Base-by-base conservation (phyloP, 2,113 vertebrate genomes). In the Eulemur rufifrons region DNA sequence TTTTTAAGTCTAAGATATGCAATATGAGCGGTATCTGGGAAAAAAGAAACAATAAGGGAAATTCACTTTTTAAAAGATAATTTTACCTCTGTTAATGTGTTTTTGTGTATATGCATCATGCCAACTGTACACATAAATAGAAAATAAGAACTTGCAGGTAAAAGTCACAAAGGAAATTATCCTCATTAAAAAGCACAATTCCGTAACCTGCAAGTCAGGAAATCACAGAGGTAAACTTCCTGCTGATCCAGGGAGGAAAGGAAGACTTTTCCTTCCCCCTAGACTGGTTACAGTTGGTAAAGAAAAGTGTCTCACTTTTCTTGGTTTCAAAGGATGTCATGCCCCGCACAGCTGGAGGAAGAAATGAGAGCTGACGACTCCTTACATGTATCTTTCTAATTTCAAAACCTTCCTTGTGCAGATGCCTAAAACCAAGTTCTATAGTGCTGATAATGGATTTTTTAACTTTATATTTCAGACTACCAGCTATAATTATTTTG, bases 81-180 rank as follows among this genome's bases (percentile, higher is more conserved):
- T 54, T 52, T 91, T 78, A 78, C 83, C 13, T 84, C 59, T 86
- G 73, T 78, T 82, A 89, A 52, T 61, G n/a, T 63, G 13, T 42
- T 87, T 95, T 59, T 11, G 6, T 83, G 25, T 71, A 68, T 42
- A 68, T 54, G 39, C 8, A 25, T 77, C 39, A 71, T 86, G 29
- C 37, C 73, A 93, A 85, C 8, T 93, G 27, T 39, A 88, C 29
- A 66, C 66, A 80, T 73, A 61, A 88, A 83, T 0, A 88, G 74
- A 76, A 95, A 95, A 91, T 73, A 96, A 68, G 29, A 74, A 89
- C n/a, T 64, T 64, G 52, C 0, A 89, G 45, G 52, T 68, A 66
- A 63, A 89, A 83, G 39, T 42, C 6, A 27, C 56, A 89, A 91
- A 42, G 45, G 14, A 78, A 95, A 92, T 63, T 50, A 83, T 82